These are phyloP conservation scores for Craterocephalus amniculus DNA, from an alignment of 2,797 vertebrate genomes.

Conservation along the genomic window DNA sequence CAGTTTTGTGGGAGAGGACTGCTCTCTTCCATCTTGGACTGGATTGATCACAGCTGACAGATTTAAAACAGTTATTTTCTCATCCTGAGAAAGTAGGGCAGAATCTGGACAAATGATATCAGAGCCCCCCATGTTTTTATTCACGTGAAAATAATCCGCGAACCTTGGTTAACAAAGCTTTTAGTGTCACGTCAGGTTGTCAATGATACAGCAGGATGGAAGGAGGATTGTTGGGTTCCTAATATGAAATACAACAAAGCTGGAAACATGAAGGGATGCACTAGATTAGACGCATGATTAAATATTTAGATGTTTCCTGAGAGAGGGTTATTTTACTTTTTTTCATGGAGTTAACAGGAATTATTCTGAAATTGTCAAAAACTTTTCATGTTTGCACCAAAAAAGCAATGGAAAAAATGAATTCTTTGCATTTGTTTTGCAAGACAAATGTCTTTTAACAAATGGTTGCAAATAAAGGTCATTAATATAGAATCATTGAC, in stretches of 20 bases:
- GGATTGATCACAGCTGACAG: slow-evolving; percentile 69
- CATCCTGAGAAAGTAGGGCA: slow-evolving; percentile 53
- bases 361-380: too few relatives aligned
- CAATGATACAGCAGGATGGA: too few relatives aligned
- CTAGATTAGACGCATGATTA: not conserved
- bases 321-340: too few relatives aligned
- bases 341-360: too few relatives aligned
- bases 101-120: slow-evolving; percentile 13
- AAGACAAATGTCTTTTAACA: too few relatives aligned
- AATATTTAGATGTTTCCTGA: too few relatives aligned
- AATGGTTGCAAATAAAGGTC: too few relatives aligned
- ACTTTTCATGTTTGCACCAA: too few relatives aligned
- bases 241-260: not conserved
- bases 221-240: not conserved
- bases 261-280: not conserved
- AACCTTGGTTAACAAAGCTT: not conserved
- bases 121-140: not conserved
- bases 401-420: too few relatives aligned
- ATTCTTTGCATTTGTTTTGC: too few relatives aligned
- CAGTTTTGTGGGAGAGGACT: slow-evolving; percentile 62
- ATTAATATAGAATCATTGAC: too few relatives aligned
- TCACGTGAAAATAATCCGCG: not conserved
- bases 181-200: not conserved
- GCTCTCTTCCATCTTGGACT: slow-evolving; percentile 59
- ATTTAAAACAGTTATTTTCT: slow-evolving; percentile 50